Evolutionary conservation across 2,888 invertebrate genomes (phyloP), one percentile per base, ranked within the genome.

Genomic region (Zhuqinia jingwanae): DNA sequence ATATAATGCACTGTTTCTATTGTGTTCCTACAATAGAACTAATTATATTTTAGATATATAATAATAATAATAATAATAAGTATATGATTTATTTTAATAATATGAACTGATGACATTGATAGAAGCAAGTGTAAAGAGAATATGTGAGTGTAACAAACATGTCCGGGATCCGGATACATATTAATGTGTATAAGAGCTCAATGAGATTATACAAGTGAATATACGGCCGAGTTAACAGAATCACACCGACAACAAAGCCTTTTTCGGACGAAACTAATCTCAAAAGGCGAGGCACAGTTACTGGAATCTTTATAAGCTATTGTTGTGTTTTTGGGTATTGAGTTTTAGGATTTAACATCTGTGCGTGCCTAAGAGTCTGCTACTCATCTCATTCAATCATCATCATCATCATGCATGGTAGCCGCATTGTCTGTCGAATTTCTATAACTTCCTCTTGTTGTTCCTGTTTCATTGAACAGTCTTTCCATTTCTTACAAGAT

Each of bases 21-120:
- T 78, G 78, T 78, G 78, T 17, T 50, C 17, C n/a, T 17, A 63
- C 47, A 78, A 78, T 47, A 17, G 78, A n/a, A n/a, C n/a, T 47
- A 78, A 78, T 78, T 78, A 78, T 78, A 78, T 60, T 22, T 45
- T 45, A 20, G 42, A 68, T 13, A 20, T 45, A 68, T 45, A 11
- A 47, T 47, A n/a, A n/a, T n/a, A n/a, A n/a, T n/a, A n/a, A n/a
- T n/a, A n/a, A n/a, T n/a, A n/a, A n/a, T n/a, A n/a, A n/a, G n/a
- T n/a, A 5, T 8, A 68, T 47, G 68, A 68, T 68, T 47, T 68
- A 68, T 45, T 68, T 68, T 11, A 47, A 20, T 20, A 45, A 22
- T 65, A 65, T 1, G 20, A 11, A 25, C 58, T 60, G 27, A 50
- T 50, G 50, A 22, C 22, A 22, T 60, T 15, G n/a, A 1, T 11